Conservation (phyloP, 2,888 invertebrate species). For the Priocnemis perturbator region DNA sequence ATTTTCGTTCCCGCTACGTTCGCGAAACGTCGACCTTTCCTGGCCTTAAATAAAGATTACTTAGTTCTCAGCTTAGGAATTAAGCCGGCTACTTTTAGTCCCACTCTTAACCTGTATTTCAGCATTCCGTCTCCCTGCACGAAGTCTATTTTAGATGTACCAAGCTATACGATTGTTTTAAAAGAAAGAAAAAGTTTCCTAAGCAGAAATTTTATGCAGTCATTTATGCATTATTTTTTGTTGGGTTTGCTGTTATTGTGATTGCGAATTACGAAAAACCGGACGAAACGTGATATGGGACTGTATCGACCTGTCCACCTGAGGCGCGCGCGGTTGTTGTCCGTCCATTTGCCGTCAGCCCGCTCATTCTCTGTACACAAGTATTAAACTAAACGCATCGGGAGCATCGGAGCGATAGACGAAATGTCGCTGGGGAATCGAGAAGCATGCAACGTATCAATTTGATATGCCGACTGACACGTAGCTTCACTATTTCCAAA, state of each 20-base stretch:
- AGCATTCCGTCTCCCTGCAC: no score
- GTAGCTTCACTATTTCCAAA: constrained; percentile 60
- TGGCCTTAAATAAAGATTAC: not conserved
- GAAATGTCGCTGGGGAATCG: constrained; percentile 43
- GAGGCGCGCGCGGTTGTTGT: no score
- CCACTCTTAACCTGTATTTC: no score
- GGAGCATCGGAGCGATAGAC: constrained; percentile 41
- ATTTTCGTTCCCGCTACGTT: not conserved
- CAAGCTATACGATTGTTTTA: not conserved
- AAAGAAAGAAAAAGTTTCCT: constrained; percentile 1
- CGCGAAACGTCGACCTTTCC: not conserved
- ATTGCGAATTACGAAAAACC: not conserved
- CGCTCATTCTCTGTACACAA: no score
- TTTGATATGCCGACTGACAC: constrained; percentile 61
- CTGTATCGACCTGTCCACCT: no score
- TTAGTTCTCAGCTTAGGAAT: no score
- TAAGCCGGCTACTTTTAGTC: not conserved
- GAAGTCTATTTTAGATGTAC: no score
- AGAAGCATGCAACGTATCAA: constrained; percentile 45
- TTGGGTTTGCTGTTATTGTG: not conserved
- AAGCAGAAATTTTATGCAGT: not conserved
- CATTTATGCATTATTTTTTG: not conserved
- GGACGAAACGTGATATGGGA: not conserved
- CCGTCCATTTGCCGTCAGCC: no score
- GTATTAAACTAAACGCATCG: constrained; percentile 35